Percentiles rank a stretch among this genome's conserved stretches.
phyloP scores from a whole-genome alignment of 2,113 vertebrate genomes.

The Podilymbus podiceps region DNA sequence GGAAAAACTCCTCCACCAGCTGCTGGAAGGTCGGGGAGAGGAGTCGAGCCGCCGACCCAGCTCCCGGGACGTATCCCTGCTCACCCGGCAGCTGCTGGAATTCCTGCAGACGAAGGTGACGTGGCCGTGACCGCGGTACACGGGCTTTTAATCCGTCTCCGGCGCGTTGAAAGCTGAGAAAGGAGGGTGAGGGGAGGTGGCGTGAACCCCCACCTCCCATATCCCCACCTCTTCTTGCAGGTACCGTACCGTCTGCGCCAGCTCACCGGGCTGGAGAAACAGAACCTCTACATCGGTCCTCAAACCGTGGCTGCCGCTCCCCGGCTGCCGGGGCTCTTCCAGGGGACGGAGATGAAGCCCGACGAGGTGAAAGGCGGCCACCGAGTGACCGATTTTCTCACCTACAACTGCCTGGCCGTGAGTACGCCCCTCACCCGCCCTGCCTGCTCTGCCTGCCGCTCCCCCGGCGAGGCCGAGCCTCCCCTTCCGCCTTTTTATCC shows the following conservation, averaged over 20 bases:
- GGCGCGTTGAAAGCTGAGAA: too few species aligned
- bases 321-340: conserved; percentile 70
- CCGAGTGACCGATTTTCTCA: conserved; percentile 80
- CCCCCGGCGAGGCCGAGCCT: background rate
- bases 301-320: conserved; percentile 28
- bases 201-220: too few species aligned
- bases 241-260: conserved; percentile 79
- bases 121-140: accelerated
- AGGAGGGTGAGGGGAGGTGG: too few species aligned
- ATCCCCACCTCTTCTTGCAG: background rate
- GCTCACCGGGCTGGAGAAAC: conserved; percentile 80
- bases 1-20: conserved; percentile 80
- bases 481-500: accelerated
- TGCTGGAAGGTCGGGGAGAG: conserved; percentile 56
- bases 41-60: background rate
- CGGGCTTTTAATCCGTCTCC: accelerated
- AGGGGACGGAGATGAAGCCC: conserved; percentile 67
- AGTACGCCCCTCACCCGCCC: background rate
- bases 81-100: conserved; percentile 78
- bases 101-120: conserved; percentile 71
- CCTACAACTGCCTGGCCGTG: conserved; percentile 90
- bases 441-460: accelerated
- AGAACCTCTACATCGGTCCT: conserved; percentile 88
- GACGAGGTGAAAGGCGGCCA: conserved; percentile 88
- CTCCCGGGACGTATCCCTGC: conserved; percentile 50